These are phyloP conservation scores for Calidris pugnax DNA, from an alignment of 2,113 vertebrate species.

Conservation along the genomic window DNA sequence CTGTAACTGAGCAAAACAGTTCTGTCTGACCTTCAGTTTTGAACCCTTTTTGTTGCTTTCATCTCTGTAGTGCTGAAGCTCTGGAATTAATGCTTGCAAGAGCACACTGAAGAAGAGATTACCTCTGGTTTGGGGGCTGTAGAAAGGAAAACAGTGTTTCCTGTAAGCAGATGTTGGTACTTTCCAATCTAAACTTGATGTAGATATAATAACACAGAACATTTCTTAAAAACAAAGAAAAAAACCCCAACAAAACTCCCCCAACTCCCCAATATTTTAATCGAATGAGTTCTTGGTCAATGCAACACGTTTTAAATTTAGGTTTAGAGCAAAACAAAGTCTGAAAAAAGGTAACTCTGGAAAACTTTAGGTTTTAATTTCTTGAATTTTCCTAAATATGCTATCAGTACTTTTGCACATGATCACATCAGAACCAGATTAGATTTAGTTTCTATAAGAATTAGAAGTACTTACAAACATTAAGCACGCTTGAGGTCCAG, in stretches of 20 bases:
- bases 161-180: background rate
- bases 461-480: background rate
- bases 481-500: background rate
- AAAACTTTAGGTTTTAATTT: background rate
- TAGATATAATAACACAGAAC: background rate
- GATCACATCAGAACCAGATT: background rate
- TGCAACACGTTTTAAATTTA: background rate
- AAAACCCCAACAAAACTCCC: background rate
- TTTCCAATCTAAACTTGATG: background rate
- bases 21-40: background rate
- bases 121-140: background rate
- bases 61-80: background rate
- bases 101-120: background rate
- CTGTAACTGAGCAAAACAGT: background rate
- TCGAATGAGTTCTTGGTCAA: background rate
- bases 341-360: background rate
- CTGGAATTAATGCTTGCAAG: background rate
- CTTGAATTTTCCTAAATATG: background rate
- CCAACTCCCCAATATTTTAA: background rate
- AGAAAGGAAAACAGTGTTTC: background rate
- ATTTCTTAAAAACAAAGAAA: background rate
- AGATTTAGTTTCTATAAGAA: background rate
- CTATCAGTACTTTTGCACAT: background rate
- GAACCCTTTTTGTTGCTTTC: background rate
- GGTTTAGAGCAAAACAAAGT: background rate